Percentiles rank a stretch among this genome's conserved stretches.
These are phyloP conservation scores for Phrynocephalus guinanensis DNA, from an alignment of 2,797 vertebrate genomes.

Conservation along the genomic window DNA sequence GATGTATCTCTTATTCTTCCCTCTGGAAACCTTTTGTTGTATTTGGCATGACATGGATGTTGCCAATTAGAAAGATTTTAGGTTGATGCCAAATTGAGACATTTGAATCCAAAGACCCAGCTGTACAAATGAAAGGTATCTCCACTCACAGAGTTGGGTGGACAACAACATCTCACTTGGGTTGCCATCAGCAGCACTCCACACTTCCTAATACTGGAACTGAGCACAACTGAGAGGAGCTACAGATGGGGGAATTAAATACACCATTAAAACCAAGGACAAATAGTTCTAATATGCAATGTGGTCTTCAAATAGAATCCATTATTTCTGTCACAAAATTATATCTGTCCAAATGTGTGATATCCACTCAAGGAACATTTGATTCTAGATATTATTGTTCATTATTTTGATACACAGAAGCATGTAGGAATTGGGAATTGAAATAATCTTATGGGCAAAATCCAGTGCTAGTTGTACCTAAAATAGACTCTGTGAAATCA, in stretches of 20 bases:
- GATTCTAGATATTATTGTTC: neutral
- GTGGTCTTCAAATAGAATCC: neutral
- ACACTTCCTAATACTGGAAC: no score
- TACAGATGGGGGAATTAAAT: neutral
- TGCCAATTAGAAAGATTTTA: neutral
- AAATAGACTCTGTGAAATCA: neutral
- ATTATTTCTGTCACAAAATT: neutral
- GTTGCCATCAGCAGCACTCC: neutral
- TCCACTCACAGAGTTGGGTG: neutral
- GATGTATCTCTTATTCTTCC: constrained; percentile 30
- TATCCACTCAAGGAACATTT: neutral
- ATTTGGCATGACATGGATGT: neutral
- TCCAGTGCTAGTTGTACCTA: neutral
- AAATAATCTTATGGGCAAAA: neutral
- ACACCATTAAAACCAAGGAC: neutral
- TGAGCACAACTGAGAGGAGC: no score
- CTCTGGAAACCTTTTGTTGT: neutral
- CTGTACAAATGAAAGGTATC: neutral
- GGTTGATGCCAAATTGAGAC: neutral
- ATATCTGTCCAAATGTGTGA: neutral
- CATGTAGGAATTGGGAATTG: neutral
- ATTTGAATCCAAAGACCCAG: neutral
- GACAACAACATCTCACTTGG: no score
- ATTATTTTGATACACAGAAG: neutral
- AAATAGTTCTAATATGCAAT: neutral